These are phyloP conservation scores for Eupleurogrammus muticus DNA, from an alignment of 2,797 vertebrate genomes.

Conservation along the genomic window DNA sequence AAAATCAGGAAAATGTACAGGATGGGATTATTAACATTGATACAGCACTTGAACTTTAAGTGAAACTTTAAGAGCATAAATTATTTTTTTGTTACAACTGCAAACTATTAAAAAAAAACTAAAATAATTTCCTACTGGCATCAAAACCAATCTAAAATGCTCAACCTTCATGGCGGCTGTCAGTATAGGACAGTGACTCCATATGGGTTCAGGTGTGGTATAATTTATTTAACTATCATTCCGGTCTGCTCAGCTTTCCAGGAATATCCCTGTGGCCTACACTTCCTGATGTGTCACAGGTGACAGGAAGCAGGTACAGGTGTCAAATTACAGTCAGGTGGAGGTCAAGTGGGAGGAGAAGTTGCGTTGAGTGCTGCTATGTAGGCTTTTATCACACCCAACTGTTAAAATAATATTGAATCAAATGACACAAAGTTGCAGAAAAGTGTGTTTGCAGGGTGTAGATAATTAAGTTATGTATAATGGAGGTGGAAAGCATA, in stretches of 20 bases:
- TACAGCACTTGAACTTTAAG: not conserved
- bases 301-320: conserved; percentile 32
- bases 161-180: not conserved
- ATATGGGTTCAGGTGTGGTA: not conserved
- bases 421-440: too few relatives aligned
- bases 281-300: conserved; percentile 34
- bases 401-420: not conserved
- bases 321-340: conserved; percentile 53
- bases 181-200: not conserved
- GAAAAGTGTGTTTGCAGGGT: not conserved
- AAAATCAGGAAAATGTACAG: too few relatives aligned
- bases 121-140: not conserved
- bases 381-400: not conserved
- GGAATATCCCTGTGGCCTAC: conserved; percentile 12
- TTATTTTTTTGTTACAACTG: not conserved
- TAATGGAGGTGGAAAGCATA: not conserved
- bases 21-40: not conserved
- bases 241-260: conserved; percentile 35
- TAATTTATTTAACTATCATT: conserved; percentile 23
- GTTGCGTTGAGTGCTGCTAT: too few relatives aligned
- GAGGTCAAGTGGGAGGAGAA: conserved; percentile 31
- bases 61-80: not conserved
- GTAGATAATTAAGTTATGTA: not conserved
- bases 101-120: not conserved
- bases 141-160: too few relatives aligned